Evolutionary conservation across 2,797 vertebrate species (phyloP).

Genomic region (Anniella stebbinsi): DNA sequence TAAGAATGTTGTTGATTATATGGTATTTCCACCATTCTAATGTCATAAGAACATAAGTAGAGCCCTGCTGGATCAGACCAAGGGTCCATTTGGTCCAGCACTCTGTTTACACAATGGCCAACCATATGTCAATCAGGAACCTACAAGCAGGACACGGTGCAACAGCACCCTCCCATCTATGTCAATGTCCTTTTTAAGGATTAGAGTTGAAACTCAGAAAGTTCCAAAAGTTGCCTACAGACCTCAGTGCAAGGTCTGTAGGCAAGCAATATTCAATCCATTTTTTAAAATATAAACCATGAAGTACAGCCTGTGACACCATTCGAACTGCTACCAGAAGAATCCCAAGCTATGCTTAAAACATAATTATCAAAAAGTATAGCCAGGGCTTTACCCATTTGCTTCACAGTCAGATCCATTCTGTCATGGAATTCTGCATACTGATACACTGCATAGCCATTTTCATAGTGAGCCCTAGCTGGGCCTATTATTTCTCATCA

Average conservation of each 20-base stretch:
- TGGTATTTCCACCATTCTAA: not conserved
- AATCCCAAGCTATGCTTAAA: not conserved
- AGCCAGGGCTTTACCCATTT: not conserved
- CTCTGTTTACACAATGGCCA: too few relatives aligned
- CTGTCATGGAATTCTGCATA: not conserved
- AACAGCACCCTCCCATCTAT: not conserved
- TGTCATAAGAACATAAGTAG: too few relatives aligned
- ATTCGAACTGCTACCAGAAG: not conserved
- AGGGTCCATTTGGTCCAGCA: too few relatives aligned
- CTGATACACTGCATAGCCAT: not conserved
- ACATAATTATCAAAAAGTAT: not conserved
- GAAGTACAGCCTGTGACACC: not conserved
- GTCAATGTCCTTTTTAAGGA: not conserved
- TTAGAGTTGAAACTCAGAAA: not conserved
- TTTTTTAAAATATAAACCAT: not conserved
- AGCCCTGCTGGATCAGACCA: too few relatives aligned
- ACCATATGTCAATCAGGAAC: too few relatives aligned
- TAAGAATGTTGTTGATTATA: not conserved
- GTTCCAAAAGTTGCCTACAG: too few relatives aligned
- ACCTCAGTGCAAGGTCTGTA: not conserved
- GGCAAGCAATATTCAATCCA: too few relatives aligned
- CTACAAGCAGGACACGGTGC: too few relatives aligned
- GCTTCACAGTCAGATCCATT: not conserved
- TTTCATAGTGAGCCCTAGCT: not conserved
- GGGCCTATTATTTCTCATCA: not conserved